Percentiles rank a stretch among this genome's conserved stretches.
phyloP scores from a whole-genome alignment of 92 coral and sea anemone genomes.

The Bergia puertoricense region DNA sequence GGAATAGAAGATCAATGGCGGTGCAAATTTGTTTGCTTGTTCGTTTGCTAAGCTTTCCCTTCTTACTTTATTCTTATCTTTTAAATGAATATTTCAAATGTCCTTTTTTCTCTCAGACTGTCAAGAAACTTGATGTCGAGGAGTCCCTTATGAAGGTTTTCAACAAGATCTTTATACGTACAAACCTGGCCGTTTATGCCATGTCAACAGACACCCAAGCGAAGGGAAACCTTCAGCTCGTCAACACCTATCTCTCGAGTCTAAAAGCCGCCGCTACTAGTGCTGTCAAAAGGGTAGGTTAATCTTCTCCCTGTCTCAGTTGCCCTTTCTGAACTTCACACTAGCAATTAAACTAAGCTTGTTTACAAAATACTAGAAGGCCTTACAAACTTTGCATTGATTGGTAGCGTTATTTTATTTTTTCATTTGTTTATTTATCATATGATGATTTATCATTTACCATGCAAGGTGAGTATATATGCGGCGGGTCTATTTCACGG shows the following conservation, averaged over 20 bases:
- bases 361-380: too few species aligned
- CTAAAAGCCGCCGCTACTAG: not conserved
- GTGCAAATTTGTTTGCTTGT: too few species aligned
- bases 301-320: not conserved
- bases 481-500: too few species aligned
- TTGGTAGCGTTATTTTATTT: too few species aligned
- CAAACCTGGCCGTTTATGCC: not conserved
- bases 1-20: too few species aligned
- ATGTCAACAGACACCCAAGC: not conserved
- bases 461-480: too few species aligned
- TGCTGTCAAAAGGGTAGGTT: constrained; percentile 23
- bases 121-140: constrained; percentile 11
- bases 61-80: too few species aligned
- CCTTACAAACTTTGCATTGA: not conserved
- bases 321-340: not conserved
- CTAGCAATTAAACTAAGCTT: not conserved
- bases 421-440: too few species aligned
- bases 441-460: too few species aligned
- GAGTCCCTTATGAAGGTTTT: constrained; percentile 1
- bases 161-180: not conserved
- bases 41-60: too few species aligned
- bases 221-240: not conserved
- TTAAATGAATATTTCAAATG: not conserved
- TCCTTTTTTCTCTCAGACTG: not conserved
- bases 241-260: constrained; percentile 15